Evolutionary conservation across 2,888 invertebrate species (phyloP).

Genomic region (Uropetala carovei): DNA sequence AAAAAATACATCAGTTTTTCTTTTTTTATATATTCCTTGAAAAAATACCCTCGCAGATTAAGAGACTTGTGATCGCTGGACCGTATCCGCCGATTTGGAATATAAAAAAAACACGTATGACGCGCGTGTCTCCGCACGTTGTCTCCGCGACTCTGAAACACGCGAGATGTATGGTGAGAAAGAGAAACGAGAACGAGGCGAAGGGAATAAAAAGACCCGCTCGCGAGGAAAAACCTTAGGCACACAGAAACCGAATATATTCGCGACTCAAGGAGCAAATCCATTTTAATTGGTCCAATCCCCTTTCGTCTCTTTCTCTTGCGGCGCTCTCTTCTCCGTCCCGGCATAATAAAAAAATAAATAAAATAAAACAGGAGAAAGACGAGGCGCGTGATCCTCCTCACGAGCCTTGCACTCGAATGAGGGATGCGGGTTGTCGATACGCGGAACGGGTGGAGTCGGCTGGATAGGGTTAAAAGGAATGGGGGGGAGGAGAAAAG

Average conservation of each 20-base stretch:
- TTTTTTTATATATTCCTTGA: too few relatives aligned
- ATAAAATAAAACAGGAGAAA: not conserved
- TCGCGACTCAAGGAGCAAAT: not conserved
- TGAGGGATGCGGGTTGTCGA: slow-evolving; percentile 15
- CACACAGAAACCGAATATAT: not conserved
- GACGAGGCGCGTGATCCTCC: not conserved
- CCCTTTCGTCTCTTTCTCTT: not conserved
- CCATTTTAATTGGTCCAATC: slow-evolving; percentile 27
- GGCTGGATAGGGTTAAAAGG: not conserved
- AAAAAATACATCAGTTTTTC: too few relatives aligned
- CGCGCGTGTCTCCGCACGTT: not conserved
- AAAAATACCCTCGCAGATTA: too few relatives aligned
- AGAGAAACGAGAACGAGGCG: not conserved
- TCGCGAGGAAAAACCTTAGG: not conserved
- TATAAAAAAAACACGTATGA: not conserved
- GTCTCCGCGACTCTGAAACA: not conserved
- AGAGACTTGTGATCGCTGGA: not conserved
- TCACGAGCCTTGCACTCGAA: not conserved
- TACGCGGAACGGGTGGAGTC: not conserved
- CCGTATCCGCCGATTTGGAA: not conserved
- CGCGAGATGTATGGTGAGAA: not conserved
- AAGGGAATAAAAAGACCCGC: not conserved
- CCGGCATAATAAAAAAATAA: not conserved
- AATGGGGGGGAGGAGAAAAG: not conserved
- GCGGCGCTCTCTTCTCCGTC: not conserved